Evolutionary conservation across 2,888 invertebrate species (phyloP).

Genomic region (Pseudoips prasinana): DNA sequence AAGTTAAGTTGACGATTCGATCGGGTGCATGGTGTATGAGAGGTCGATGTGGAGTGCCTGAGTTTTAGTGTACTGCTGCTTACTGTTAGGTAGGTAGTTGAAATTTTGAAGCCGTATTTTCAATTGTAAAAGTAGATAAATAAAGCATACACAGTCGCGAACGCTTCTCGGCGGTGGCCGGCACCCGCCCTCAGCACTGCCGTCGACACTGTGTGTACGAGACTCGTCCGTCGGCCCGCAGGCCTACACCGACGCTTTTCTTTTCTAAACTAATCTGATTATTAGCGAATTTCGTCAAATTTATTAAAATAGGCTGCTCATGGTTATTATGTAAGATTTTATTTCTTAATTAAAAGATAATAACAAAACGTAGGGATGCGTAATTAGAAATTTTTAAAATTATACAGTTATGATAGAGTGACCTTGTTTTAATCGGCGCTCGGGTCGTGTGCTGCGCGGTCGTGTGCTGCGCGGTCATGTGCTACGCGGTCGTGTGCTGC

Average conservation of each 20-base stretch:
- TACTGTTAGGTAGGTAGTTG: slow-evolving; percentile 82
- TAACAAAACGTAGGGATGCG: slow-evolving; percentile 81
- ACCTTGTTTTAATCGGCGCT: slow-evolving; percentile 64
- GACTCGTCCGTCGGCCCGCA: slow-evolving; percentile 20
- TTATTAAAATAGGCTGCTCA: slow-evolving; percentile 81
- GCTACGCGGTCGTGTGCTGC: slow-evolving; percentile 37
- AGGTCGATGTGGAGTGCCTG: slow-evolving; percentile 80
- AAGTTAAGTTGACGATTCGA: slow-evolving; percentile 75
- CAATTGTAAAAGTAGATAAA: slow-evolving; percentile 75
- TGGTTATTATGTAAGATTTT: slow-evolving; percentile 79
- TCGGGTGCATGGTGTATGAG: slow-evolving; percentile 76
- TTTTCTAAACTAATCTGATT: slow-evolving; percentile 74
- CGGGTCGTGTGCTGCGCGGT: slow-evolving; percentile 43
- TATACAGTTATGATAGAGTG: slow-evolving; percentile 80
- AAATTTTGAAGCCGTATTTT: slow-evolving; percentile 80
- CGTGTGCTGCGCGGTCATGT: slow-evolving; percentile 10
- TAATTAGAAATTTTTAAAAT: slow-evolving; percentile 82
- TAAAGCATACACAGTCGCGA: slow-evolving; percentile 72
- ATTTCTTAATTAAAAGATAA: slow-evolving; percentile 82
- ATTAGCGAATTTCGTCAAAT: slow-evolving; percentile 78
- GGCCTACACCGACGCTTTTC: slow-evolving; percentile 63
- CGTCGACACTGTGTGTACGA: slow-evolving; percentile 35
- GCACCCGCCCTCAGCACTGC: slow-evolving; percentile 39
- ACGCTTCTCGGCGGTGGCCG: slow-evolving; percentile 46
- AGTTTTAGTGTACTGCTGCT: slow-evolving; percentile 79